phyloP scores from a whole-genome alignment of 1,140 invertebrate species.

The Chrysomallon squamiferum region DNA sequence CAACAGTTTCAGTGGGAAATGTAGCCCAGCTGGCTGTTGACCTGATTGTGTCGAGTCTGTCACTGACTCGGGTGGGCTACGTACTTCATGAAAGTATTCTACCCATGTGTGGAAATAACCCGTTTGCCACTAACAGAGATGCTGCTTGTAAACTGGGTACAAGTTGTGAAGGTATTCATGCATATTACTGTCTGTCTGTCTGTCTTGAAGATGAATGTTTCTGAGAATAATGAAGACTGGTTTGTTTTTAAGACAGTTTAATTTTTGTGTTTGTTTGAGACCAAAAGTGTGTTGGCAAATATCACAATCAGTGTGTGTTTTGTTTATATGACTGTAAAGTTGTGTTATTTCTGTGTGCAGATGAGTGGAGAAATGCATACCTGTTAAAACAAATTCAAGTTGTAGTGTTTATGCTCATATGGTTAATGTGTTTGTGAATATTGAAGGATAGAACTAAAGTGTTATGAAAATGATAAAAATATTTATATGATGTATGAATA shows the following conservation, averaged over 20 bases:
- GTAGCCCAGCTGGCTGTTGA: constrained; percentile 80
- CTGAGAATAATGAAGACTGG: background rate
- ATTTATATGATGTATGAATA: too few species aligned
- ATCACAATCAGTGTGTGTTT: background rate
- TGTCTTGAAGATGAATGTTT: too few species aligned
- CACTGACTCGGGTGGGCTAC: constrained; percentile 71
- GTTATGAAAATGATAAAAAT: too few species aligned
- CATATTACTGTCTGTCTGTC: too few species aligned
- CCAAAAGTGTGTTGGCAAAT: background rate
- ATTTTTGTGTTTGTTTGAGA: background rate
- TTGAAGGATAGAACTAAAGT: too few species aligned
- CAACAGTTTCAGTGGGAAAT: constrained; percentile 81
- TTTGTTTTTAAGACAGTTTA: background rate
- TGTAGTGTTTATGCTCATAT: too few species aligned
- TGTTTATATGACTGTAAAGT: too few species aligned
- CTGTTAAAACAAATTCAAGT: too few species aligned
- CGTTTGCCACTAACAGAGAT: constrained; percentile 68
- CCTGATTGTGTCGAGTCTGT: constrained; percentile 73
- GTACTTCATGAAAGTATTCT: constrained; percentile 73
- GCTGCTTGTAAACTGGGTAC: constrained; percentile 65
- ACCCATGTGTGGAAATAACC: constrained; percentile 75
- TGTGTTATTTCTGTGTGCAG: too few species aligned
- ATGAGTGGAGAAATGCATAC: too few species aligned
- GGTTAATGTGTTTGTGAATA: too few species aligned
- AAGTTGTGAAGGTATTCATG: constrained; percentile 50